Evolutionary conservation across 2,113 vertebrate species (phyloP), one percentile per base, ranked within the genome.

Genomic region (Mystacornis crossleyi): DNA sequence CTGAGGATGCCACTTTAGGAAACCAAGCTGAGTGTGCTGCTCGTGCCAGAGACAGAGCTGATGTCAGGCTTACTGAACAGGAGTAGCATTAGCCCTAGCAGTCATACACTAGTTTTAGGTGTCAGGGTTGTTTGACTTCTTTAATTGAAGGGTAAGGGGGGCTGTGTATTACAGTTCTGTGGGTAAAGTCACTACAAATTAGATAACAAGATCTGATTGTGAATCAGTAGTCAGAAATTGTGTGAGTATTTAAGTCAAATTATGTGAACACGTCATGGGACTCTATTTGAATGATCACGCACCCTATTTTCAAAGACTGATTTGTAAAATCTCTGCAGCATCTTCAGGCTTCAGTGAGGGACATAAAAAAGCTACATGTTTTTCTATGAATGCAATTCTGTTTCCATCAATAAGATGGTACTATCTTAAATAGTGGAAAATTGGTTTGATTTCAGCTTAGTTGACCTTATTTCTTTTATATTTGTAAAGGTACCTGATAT

Each of bases 1-100:
- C 64, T 90, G 45, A 92, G 71, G 74, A 72, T 83, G 50, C 62
- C 33, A 70, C 54, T 83, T 95, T 89, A 83, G 91, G 82, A 95
- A 93, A 88, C 38, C 58, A 66, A 92, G 67, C 33, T 62, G 50
- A 88, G 42, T 0, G 1, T 79, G 72, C n/a, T 78, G 48, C 69
- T 79, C 1, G 0, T 94, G 89, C 55, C 89, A 89, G 69, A 71
- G 77, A 62, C 0, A 1, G 16, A 54, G 31, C 50, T 86, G 67
- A 81, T 58, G 73, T 79, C 73, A 90, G 60, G n/a, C n/a, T 64
- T 81, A 45, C 21, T 85, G 58, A 91, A 67, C 11, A 69, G 60
- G 42, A 0, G 0, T 18, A 86, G 34, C 20, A 33, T 45, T 69
- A 82, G 47, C 16, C 40, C 11, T 16, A 53, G 34, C 36, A 53